Evolutionary conservation across 2,113 vertebrate genomes (phyloP).

Genomic region (Dinomys branickii): DNA sequence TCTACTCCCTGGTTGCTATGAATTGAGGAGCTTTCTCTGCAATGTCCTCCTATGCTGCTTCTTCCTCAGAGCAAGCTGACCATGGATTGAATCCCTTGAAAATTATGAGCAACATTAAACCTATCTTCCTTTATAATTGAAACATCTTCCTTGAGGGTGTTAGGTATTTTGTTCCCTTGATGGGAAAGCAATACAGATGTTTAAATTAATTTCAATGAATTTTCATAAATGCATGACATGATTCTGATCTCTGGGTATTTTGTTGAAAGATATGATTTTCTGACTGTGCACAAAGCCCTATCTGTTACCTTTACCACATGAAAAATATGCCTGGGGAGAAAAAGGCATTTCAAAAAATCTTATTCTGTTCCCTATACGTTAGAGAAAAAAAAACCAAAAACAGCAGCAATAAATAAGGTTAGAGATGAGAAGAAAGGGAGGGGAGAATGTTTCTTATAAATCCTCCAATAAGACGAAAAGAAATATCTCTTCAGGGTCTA

Average conservation of each 20-base stretch:
- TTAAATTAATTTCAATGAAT: background rate
- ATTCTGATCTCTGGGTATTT: background rate
- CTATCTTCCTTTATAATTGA: background rate
- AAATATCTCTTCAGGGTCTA: background rate
- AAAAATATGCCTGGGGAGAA: background rate
- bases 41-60: background rate
- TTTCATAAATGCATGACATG: background rate
- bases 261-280: background rate
- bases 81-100: background rate
- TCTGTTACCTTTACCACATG: background rate
- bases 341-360: background rate
- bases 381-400: background rate
- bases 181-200: background rate
- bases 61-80: background rate
- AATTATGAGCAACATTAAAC: background rate
- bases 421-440: background rate
- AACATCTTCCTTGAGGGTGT: background rate
- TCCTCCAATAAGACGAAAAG: background rate
- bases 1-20: background rate
- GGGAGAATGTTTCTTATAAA: background rate
- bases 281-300: background rate
- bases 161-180: background rate
- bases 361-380: background rate
- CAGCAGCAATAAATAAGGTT: background rate
- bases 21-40: background rate